Base-by-base conservation (phyloP, 2,113 vertebrate species). In the Lepisosteus oculatus region DNA sequence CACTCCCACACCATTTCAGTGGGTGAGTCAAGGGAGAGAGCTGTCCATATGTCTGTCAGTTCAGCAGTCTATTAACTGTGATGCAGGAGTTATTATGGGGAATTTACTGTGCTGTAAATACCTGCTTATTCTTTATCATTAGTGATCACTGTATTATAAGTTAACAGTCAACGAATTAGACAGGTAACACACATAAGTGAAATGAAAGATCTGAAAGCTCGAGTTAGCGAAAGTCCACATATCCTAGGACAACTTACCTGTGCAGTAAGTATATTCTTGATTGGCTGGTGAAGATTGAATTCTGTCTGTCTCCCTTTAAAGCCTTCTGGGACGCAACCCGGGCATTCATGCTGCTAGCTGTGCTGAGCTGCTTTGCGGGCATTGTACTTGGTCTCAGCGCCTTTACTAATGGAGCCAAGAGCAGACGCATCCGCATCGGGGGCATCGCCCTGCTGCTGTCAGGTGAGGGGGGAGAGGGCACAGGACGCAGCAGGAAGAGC, bases 261-360 rank as follows among this genome's bases (percentile, higher is more conserved):
- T 51, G 47, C 5, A 51, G 47, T 51, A 9, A 51, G 5, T 5
- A 51, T 51, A 9, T 6, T 3, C 5, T 6, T 51, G 47, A 51
- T 51, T 5, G 9, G 47, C 5, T 51, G 47, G 9, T 51, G 47
- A 51, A 15, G 66, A 62, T 76, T 54, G 43, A 6, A 62, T 77
- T 62, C 71, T 67, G 55, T 72, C 72, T 73, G 66, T 29, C 13
- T 57, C 47, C 11, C 8, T 4, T 14, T 74, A 2, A 83, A 95
- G 94, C 89, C 3, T 88, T 93, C 76, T 94, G 93, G 93, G 94
- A 94, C 9, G 93, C 93, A 29, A 93, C 93, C 0, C 85, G 92
- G 14, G 93, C 90, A 74, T 94, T 95, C 71, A 93, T 95, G 93
- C 71, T 95, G 74, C 86, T 95, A 77, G 84, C 93, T 0, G 85